Percentiles rank a stretch among this genome's conserved stretches.
Evolutionary conservation across 2,797 vertebrate species (phyloP).

Genomic region (Myripristis murdjan): DNA sequence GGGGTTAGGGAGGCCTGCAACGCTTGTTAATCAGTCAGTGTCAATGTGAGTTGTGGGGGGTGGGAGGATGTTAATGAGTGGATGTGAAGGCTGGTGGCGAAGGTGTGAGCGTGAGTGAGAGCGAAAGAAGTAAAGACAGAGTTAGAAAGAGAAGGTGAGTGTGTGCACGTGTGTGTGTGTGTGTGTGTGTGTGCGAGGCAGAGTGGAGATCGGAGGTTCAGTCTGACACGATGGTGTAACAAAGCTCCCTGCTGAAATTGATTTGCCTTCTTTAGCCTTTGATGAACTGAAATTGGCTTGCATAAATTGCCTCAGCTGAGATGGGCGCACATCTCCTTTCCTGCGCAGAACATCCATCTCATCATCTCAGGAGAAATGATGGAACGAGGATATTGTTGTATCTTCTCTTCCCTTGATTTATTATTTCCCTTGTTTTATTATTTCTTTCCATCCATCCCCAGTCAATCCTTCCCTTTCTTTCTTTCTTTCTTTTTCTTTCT

Average conservation of each 20-base stretch:
- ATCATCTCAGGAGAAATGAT: not conserved
- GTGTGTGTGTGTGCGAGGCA: not conserved
- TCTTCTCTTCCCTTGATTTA: not conserved
- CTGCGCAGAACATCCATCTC: not conserved
- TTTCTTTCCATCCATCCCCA: not conserved
- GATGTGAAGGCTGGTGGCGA: slow-evolving; percentile 29
- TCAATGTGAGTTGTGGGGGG: slow-evolving; percentile 53
- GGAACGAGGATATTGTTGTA: not conserved
- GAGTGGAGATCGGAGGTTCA: not conserved
- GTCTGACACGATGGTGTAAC: slow-evolving; percentile 29
- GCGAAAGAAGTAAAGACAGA: slow-evolving; percentile 12
- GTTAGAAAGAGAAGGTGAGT: slow-evolving; percentile 24
- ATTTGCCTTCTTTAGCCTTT: slow-evolving; percentile 33
- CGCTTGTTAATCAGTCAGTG: slow-evolving; percentile 64
- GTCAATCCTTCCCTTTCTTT: not conserved
- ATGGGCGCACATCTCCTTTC: not conserved
- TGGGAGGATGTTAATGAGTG: slow-evolving; percentile 52
- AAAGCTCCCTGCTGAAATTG: slow-evolving; percentile 34
- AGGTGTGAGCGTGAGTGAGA: slow-evolving; percentile 20
- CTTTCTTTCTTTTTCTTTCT: not conserved
- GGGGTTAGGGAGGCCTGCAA: slow-evolving; percentile 4
- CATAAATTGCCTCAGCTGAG: not conserved
- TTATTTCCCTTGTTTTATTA: not conserved
- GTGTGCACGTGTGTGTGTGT: slow-evolving; percentile 14
- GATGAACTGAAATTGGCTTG: slow-evolving; percentile 30